phyloP scores from a whole-genome alignment of 1,140 invertebrate genomes.

The Anoplophora glabripennis region DNA sequence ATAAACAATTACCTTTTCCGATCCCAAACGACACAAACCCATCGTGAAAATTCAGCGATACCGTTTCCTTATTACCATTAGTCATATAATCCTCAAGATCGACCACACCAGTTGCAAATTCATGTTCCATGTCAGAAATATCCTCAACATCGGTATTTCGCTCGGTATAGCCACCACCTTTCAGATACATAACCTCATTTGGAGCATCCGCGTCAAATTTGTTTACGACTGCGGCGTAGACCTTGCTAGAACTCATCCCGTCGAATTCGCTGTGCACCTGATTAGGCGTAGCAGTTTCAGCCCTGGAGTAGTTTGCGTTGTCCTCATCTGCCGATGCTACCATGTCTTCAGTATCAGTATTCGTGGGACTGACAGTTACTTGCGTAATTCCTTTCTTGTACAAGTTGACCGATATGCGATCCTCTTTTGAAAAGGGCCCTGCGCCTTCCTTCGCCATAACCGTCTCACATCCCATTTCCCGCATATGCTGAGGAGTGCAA shows the following conservation, averaged over 20 bases:
- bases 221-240: constrained; percentile 47
- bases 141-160: constrained; percentile 55
- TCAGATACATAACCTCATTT: constrained; percentile 53
- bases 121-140: constrained; percentile 30
- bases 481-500: constrained; percentile 37
- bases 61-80: neutral
- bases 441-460: constrained; percentile 39
- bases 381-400: neutral
- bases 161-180: constrained; percentile 47
- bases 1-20: constrained; percentile 20
- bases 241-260: constrained; percentile 47
- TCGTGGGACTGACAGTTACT: constrained; percentile 21
- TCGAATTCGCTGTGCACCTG: constrained; percentile 43
- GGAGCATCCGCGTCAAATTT: constrained; percentile 48
- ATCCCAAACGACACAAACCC: constrained; percentile 11
- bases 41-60: constrained; percentile 14
- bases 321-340: constrained; percentile 54
- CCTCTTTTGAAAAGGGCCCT: constrained; percentile 34
- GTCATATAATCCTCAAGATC: neutral
- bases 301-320: constrained; percentile 24
- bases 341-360: constrained; percentile 57
- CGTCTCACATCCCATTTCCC: constrained; percentile 32
- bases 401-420: constrained; percentile 20
- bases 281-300: constrained; percentile 37
- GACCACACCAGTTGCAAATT: neutral